These are phyloP conservation scores for Pseudorectes ferrugineus DNA, from an alignment of 2,113 vertebrate species.

Conservation along the genomic window DNA sequence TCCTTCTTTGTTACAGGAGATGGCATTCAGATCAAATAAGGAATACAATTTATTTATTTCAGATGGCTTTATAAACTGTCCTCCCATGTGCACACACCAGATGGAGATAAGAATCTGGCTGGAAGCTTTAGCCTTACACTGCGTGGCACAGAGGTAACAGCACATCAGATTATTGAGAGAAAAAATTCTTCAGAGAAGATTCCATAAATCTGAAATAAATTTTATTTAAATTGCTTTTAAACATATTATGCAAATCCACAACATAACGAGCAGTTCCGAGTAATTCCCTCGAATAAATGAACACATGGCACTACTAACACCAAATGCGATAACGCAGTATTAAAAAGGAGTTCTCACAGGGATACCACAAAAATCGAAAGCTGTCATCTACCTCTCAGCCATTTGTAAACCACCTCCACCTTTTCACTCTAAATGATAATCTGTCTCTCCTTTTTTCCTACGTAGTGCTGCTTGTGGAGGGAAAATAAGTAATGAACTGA, in stretches of 20 bases:
- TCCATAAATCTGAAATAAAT: conserved; percentile 3
- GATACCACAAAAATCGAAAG: not conserved
- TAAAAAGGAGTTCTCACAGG: not conserved
- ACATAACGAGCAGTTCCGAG: not conserved
- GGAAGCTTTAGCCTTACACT: not conserved
- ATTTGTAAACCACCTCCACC: not conserved
- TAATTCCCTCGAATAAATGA: not conserved
- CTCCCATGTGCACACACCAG: not conserved
- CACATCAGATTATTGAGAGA: not conserved
- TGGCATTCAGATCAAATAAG: not conserved
- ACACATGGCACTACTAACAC: not conserved
- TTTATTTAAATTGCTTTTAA: conserved; percentile 40
- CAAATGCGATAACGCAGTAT: not conserved
- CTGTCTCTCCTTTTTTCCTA: not conserved
- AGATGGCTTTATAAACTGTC: conserved; percentile 10
- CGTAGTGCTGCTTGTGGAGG: not conserved
- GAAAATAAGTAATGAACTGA: not conserved
- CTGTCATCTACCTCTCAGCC: not conserved
- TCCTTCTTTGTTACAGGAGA: not conserved
- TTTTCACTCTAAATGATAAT: not conserved
- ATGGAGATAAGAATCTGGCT: conserved; percentile 36
- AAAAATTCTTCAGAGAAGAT: not conserved
- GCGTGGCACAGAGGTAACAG: not conserved
- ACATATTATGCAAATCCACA: conserved; percentile 16
- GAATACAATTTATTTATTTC: conserved; percentile 39